Evolutionary conservation across 2,797 vertebrate genomes (phyloP), one percentile per base, ranked within the genome.

Genomic region (Iguana delicatissima): DNA sequence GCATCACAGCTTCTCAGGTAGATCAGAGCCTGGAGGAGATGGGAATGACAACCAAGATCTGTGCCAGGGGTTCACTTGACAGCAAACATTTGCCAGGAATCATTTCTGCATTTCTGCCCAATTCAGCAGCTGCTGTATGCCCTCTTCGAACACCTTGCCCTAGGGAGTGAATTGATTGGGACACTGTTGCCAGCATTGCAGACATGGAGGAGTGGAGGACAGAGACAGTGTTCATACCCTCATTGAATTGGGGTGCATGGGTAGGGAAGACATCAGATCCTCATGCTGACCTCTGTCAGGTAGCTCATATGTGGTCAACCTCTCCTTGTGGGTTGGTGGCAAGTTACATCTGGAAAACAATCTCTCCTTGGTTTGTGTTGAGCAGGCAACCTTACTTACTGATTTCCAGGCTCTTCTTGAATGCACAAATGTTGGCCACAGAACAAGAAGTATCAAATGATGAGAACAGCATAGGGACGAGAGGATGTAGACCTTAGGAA

Each of bases 71-170:
- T 64, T 62, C 79, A 50, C 77, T 82, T 74, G 77, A 55, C 32
- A 86, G 83, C 55, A 87, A 76, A 76, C 38, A 20, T 69, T 57
- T 82, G 67, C 69, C 69, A 76, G 79, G 85, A 81, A 46, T 62
- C 38, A 59, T 35, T n/a, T 64, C 35, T 52, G 29, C 29, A 13
- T 86, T 90, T 90, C 79, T 90, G 67, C 55, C 79, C 79, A 74
- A 12, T 81, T 82, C 85, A 90, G 84, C 84, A 90, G 79, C 69
- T 82, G 84, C 35, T 85, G 10, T 12, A 8, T 81, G 69, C 89
- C 79, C 42, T 62, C n/a, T 73, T 35, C 77, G 38, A 20, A 26
- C 42, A 29, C 52, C 85, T 82, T 52, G 79, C 55, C 52, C 69
- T 52, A 64, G 84, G 89, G 84, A 86, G 42, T 13, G 55, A 73